Base-by-base conservation (phyloP, 2,113 vertebrate species). In the Chinchilla lanigera region DNA sequence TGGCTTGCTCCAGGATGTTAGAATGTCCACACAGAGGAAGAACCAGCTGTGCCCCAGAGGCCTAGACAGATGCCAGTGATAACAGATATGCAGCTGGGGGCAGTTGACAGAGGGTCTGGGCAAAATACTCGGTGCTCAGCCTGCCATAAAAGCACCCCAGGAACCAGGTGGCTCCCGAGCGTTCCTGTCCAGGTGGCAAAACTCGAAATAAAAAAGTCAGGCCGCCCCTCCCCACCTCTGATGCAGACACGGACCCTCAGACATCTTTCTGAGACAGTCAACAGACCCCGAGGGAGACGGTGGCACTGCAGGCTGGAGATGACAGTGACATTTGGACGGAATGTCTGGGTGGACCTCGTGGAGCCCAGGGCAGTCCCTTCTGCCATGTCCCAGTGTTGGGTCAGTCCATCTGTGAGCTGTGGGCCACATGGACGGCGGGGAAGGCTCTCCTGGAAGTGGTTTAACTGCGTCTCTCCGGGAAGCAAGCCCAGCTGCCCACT, bases 281-380 rank as follows among this genome's bases (percentile, higher is more conserved):
- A 38, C 0, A 16, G 58, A 50, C 61, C 28, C 14, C 2, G 4
- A 26, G 6, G 2, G 12, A n/a, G 1, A 13, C 2, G 13, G 58
- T 6, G 7, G 2, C 9, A 16, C 17, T 1, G 77, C 9, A 3
- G 4, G 11, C 58, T 41, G 65, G 35, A 63, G n/a, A 17, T 3
- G 50, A 41, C 54, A 20, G 6, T 1, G 65, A 1, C 11, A 0
- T 5, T 28, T 0, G 3, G n/a, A 6, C 1, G 7, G 33, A 41
- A 47, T 9, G 2, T 41, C 75, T 35, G 22, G 14, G 13, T 22
- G 13, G 26, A 10, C 24, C 73, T 47, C 10, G 12, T 77, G 73
- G 73, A 47, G 41, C 30, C 24, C 41, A 50, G 38, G 17, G 44
- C n/a, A 65, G 67, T 22, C 7, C 16, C 47, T 73, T 38, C 26